Percentiles rank a stretch among this genome's conserved stretches.
These are phyloP conservation scores for Euclidia mi DNA, from an alignment of 2,888 invertebrate species.

Conservation along the genomic window DNA sequence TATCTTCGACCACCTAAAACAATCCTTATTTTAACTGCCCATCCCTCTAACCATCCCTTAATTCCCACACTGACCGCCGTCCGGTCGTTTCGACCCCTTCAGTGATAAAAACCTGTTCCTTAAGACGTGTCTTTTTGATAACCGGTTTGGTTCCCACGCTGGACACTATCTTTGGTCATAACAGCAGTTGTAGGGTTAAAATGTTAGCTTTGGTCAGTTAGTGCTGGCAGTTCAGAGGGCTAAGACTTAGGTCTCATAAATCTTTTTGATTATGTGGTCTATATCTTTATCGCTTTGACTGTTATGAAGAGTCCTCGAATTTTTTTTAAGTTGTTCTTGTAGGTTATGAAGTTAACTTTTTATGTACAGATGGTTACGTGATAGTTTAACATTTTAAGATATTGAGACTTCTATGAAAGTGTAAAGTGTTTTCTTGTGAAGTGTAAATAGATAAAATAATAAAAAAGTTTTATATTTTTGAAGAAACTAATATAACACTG, in stretches of 20 bases:
- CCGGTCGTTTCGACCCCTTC: conserved; percentile 61
- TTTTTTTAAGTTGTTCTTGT: too few species aligned
- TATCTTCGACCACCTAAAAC: conserved; percentile 7
- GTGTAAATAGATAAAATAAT: too few species aligned
- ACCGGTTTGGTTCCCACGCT: conserved; percentile 66
- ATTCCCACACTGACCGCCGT: conserved; percentile 73
- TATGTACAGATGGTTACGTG: too few species aligned
- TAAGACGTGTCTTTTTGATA: conserved; percentile 63
- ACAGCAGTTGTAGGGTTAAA: conserved; percentile 53
- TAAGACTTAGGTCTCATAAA: not conserved
- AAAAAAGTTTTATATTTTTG: too few species aligned
- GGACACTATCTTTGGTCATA: conserved; percentile 63
- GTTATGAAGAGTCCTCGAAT: too few species aligned
- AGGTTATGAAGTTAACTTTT: too few species aligned
- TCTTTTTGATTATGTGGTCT: too few species aligned
- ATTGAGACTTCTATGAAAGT: too few species aligned
- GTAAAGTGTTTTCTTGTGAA: too few species aligned
- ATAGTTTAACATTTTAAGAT: too few species aligned
- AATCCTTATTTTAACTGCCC: conserved; percentile 17
- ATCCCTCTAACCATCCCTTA: conserved; percentile 38
- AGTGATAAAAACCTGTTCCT: conserved; percentile 55
- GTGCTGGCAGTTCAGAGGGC: not conserved
- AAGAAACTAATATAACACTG: too few species aligned
- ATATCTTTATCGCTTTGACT: too few species aligned
- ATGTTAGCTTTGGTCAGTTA: conserved; percentile 18